These are phyloP conservation scores for Gephyroberyx darwinii DNA, from an alignment of 2,797 vertebrate species.

Conservation along the genomic window DNA sequence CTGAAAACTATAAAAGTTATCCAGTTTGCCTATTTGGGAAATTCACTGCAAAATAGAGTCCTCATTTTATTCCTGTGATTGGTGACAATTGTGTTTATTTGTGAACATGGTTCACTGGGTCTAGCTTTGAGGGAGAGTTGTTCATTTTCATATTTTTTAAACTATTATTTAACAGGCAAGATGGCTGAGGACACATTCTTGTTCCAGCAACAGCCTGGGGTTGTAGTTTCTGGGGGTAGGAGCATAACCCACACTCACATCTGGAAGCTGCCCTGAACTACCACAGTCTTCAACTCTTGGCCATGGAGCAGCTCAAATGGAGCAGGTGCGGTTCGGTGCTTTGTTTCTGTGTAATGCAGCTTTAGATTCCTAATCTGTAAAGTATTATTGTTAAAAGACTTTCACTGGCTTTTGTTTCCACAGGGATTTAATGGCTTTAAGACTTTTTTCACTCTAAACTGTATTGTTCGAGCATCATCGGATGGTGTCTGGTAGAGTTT, in stretches of 20 bases:
- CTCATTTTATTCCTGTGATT: slow-evolving; percentile 22
- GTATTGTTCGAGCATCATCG: too few species aligned
- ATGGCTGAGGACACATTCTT: slow-evolving; percentile 34
- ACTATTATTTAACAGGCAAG: slow-evolving; percentile 36
- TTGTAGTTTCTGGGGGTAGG: slow-evolving; percentile 23
- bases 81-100: slow-evolving; percentile 30
- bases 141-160: slow-evolving; percentile 11
- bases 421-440: background rate
- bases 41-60: slow-evolving; percentile 23
- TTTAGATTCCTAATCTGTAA: slow-evolving; percentile 29
- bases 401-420: background rate
- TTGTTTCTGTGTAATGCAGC: slow-evolving; percentile 23
- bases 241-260: slow-evolving; percentile 41
- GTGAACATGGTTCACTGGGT: slow-evolving; percentile 41
- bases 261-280: slow-evolving; percentile 39
- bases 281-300: slow-evolving; percentile 1
- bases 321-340: slow-evolving; percentile 6
- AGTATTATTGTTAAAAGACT: background rate
- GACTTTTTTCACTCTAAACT: too few species aligned
- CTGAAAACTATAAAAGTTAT: slow-evolving; percentile 25
- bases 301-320: slow-evolving; percentile 17
- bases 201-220: slow-evolving; percentile 22
- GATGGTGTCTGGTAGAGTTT: too few species aligned
- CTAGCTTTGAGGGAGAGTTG: slow-evolving; percentile 30
- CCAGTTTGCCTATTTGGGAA: slow-evolving; percentile 8